phyloP scores from a whole-genome alignment of 2,113 vertebrate genomes.

The Leptobrachium ailaonicum region DNA sequence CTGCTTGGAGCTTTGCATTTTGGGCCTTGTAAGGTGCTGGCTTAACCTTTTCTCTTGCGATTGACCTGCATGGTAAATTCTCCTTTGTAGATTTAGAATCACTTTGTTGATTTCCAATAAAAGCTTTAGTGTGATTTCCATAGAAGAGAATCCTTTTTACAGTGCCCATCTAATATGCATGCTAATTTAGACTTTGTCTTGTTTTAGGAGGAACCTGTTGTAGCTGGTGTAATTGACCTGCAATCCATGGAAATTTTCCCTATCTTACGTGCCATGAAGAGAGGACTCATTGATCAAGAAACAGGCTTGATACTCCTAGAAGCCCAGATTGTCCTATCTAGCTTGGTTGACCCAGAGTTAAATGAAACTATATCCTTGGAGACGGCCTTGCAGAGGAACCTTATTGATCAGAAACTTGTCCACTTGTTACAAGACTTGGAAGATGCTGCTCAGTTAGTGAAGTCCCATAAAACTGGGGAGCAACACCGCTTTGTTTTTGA shows the following conservation, averaged over 20 bases:
- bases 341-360: constrained; percentile 78
- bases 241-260: constrained; percentile 90
- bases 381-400: constrained; percentile 68
- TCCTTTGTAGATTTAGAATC: neutral
- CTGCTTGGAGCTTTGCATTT: constrained; percentile 57
- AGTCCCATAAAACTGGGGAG: constrained; percentile 51
- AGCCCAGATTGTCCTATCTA: constrained; percentile 83
- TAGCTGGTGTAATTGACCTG: constrained; percentile 93
- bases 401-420: constrained; percentile 71
- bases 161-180: neutral
- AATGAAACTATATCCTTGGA: constrained; percentile 75
- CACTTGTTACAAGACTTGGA: constrained; percentile 73
- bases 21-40: neutral
- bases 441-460: constrained; percentile 65
- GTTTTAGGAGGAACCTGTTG: constrained; percentile 73
- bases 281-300: constrained; percentile 93
- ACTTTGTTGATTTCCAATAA: neutral
- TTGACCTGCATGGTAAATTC: constrained; percentile 9
- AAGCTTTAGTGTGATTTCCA: neutral
- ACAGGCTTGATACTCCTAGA: constrained; percentile 83
- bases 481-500: constrained; percentile 65
- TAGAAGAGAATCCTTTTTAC: neutral
- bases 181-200: constrained; percentile 52
- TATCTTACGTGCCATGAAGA: constrained; percentile 85
- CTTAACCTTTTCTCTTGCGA: neutral